Conservation (phyloP, 2,888 invertebrate species). For the Neuroscelio doddi region DNA sequence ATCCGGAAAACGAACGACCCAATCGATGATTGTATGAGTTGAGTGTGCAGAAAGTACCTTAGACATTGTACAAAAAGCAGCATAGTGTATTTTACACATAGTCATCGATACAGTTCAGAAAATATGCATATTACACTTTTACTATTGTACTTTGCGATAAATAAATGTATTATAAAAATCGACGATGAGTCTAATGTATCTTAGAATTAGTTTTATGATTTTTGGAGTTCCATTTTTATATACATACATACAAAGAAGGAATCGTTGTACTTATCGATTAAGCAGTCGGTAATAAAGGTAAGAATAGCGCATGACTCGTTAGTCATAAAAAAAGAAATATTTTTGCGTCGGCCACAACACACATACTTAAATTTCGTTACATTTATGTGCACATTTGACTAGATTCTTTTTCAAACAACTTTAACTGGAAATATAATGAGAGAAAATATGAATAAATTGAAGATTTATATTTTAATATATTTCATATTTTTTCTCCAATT, state of each 20-base stretch:
- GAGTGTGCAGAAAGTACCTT: too few species aligned
- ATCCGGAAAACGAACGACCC: neutral
- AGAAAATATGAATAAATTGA: constrained; percentile 8
- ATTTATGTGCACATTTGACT: constrained; percentile 5
- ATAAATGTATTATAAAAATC: constrained; percentile 14
- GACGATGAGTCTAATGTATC: constrained; percentile 8
- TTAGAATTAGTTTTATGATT: neutral
- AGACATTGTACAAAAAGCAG: too few species aligned
- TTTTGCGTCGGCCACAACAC: neutral
- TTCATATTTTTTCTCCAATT: constrained; percentile 7
- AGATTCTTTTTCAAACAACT: constrained; percentile 1
- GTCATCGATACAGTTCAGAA: too few species aligned
- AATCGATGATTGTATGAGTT: too few species aligned
- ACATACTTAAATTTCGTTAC: too few species aligned
- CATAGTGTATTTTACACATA: too few species aligned
- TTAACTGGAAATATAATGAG: neutral
- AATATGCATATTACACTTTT: too few species aligned
- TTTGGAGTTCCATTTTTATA: neutral
- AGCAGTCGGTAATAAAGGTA: neutral
- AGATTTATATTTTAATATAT: neutral
- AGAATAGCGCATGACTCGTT: neutral
- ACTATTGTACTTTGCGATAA: constrained; percentile 21
- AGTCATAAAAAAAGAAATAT: neutral
- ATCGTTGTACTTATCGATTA: constrained; percentile 2
- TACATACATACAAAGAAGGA: neutral